Base-by-base conservation (phyloP, 1,140 invertebrate genomes). In the Zaprionus africanus region DNA sequence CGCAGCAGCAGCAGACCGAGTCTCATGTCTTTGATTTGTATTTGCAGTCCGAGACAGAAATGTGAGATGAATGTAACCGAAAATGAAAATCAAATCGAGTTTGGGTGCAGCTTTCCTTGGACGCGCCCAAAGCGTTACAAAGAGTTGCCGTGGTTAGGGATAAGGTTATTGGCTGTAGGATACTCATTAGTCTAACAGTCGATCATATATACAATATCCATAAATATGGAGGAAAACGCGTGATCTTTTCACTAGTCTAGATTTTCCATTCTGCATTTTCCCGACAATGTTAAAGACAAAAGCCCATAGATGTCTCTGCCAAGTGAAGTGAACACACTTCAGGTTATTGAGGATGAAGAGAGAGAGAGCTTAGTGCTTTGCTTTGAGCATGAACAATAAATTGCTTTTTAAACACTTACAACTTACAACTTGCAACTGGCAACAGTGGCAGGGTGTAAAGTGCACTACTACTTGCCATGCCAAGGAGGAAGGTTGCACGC, bases 341-440 rank as follows among this genome's bases (percentile, higher is more conserved):
- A 17, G 41, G 13, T 12, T 38, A 7, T 43, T n/a, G n/a, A 9
- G 58, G 49, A 28, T 1, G 22, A 22, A 28, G 28, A 31, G 28
- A 28, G 22, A n/a, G 5, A n/a, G 53, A 49, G 46, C 17, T 9
- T 22, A 13, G 46, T 69, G 66, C 59, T 63, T 63, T 31, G 46
- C 34, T 70, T 74, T 63, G 41, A 19, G 38, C 72, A 78, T 76
- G 49, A 90, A 83, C 85, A 88, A 90, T 90, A 90, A 88, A 88
- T 88, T 84, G 84, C 84, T 84, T 88, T 88, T 79, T 90, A 90
- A 90, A 90, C 84, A 88, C 84, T 88, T 78, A 66, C 75, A 78
- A 65, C 73, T 72, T 78, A 85, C 82, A 85, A 67, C 61, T 62
- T 61, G 53, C 65, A 46, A 67, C 73, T 46, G 38, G 59, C 67